A percentile compares a stretch with the other conserved stretches of the same genome.
Conservation (phyloP, 2,113 vertebrate genomes). For the Todiramphus chloris region DNA sequence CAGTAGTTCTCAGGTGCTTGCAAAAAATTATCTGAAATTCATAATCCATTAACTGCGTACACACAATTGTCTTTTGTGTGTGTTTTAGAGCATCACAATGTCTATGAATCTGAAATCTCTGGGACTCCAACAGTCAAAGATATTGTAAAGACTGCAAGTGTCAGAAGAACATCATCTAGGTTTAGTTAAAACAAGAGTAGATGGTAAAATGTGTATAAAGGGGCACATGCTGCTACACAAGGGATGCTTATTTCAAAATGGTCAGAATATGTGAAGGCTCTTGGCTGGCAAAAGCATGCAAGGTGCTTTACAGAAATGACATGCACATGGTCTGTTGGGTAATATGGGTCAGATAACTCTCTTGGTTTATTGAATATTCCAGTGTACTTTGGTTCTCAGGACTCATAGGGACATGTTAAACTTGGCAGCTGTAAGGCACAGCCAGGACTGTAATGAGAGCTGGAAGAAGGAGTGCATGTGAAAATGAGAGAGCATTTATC, state of each 20-base stretch:
- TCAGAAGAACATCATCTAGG: conserved; percentile 12
- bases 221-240: not conserved
- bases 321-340: not conserved
- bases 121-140: not conserved
- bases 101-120: not conserved
- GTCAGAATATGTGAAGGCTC: not conserved
- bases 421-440: not conserved
- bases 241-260: conserved; percentile 38
- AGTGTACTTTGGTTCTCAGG: conserved; percentile 1
- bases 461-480: not conserved
- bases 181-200: conserved; percentile 55
- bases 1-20: not conserved
- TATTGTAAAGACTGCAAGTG: conserved; percentile 44
- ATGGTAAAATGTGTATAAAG: conserved; percentile 60
- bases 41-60: not conserved
- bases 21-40: not conserved
- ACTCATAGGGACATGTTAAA: conserved; percentile 11
- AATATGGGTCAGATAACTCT: not conserved
- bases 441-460: conserved; percentile 10
- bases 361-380: conserved; percentile 37
- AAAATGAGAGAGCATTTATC: not conserved
- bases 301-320: not conserved
- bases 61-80: not conserved
- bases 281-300: not conserved
- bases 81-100: not conserved